A percentile compares a stretch with the other conserved stretches of the same genome.
Conservation (phyloP, 2,888 invertebrate species). For the Leucophora obtusa region DNA sequence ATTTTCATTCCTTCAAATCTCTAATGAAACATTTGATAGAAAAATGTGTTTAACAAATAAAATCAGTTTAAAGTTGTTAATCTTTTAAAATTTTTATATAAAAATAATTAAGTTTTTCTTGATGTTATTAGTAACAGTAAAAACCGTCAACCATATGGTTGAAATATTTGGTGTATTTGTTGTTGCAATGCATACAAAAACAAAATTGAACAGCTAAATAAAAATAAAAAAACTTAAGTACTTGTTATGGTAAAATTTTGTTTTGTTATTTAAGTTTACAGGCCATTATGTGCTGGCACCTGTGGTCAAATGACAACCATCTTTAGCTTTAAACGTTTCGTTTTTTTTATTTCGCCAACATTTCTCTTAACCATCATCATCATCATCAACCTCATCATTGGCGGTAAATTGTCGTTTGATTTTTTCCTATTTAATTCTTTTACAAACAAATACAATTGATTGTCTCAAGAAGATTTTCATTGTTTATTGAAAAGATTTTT, state of each 20-base stretch:
- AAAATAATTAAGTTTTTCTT: slow-evolving; percentile 36
- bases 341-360: slow-evolving; percentile 35
- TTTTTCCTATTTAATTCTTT: slow-evolving; percentile 53
- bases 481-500: slow-evolving; percentile 41
- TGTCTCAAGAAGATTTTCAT: slow-evolving; percentile 42
- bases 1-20: neutral
- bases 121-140: slow-evolving; percentile 14
- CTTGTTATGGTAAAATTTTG: slow-evolving; percentile 27
- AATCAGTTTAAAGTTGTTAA: slow-evolving; percentile 26
- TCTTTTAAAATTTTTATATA: slow-evolving; percentile 12
- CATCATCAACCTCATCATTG: slow-evolving; percentile 30
- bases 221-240: slow-evolving; percentile 32
- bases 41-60: slow-evolving; percentile 15
- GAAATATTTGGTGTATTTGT: neutral
- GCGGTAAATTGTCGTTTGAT: slow-evolving; percentile 60
- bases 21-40: neutral
- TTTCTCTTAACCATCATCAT: slow-evolving; percentile 35
- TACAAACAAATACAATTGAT: slow-evolving; percentile 53
- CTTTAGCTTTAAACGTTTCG: slow-evolving; percentile 49
- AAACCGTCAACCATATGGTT: slow-evolving; percentile 33
- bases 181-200: neutral
- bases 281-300: slow-evolving; percentile 64
- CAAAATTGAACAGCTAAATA: neutral
- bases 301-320: slow-evolving; percentile 64
- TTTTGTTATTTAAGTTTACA: slow-evolving; percentile 49